Evolutionary conservation across 2,113 vertebrate genomes (phyloP), one percentile per base, ranked within the genome.

Genomic region (Trogon surrucura): DNA sequence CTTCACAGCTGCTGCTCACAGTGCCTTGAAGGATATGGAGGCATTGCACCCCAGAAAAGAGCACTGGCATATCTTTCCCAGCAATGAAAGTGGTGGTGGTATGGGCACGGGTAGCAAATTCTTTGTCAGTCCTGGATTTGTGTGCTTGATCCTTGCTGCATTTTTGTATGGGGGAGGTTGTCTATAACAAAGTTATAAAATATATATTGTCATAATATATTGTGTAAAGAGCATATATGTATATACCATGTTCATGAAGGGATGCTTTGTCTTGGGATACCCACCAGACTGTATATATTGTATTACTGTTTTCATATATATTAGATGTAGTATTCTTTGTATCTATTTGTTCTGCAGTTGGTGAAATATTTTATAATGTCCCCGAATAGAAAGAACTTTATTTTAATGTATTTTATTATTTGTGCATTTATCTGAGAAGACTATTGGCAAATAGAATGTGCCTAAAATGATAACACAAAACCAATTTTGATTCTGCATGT

Each of bases 381-480:
- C 98, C 98, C 98, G 97, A 80, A 98, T 98, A 98, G 97, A 98
- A 99, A 98, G 99, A n/a, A 99, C 99, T 99, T 99, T 99, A 98
- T 98, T 98, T 98, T 98, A 98, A 67, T 98, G 97, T 98, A 99
- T 98, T 99, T 97, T 93, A 97, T 97, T 98, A 98, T 98, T 97
- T 98, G 97, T 98, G 97, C 97, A 89, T 97, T 97, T 96, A 95
- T 94, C 87, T 96, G n/a, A n/a, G n/a, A n/a, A n/a, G n/a, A n/a
- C n/a, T n/a, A n/a, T n/a, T n/a, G n/a, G n/a, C n/a, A n/a, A n/a
- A n/a, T n/a, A n/a, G n/a, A n/a, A n/a, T n/a, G n/a, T n/a, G n/a
- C n/a, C n/a, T n/a, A n/a, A n/a, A n/a, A n/a, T n/a, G n/a, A n/a
- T n/a, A n/a, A n/a, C n/a, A n/a, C n/a, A n/a, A n/a, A n/a, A n/a